phyloP scores from a whole-genome alignment of 2,113 vertebrate genomes.

The Zosterops hypoxanthus region DNA sequence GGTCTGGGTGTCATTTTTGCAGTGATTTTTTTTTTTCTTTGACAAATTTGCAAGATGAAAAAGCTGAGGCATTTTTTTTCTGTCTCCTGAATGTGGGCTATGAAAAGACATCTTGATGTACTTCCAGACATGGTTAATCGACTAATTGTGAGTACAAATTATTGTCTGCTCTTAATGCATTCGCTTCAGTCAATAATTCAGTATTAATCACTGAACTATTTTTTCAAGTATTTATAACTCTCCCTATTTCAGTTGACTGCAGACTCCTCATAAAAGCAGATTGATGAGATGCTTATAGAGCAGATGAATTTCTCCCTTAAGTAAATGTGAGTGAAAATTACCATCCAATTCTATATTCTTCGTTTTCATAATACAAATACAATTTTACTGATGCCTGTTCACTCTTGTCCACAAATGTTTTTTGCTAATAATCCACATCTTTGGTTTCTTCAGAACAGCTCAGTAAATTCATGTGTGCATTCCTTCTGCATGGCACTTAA shows the following conservation, averaged over 20 bases:
- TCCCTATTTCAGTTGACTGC: neutral
- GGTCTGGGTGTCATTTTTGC: neutral
- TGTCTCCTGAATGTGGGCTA: neutral
- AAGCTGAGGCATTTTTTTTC: neutral
- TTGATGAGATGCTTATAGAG: neutral
- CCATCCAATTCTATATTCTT: neutral
- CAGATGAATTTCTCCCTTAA: neutral
- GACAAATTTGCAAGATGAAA: neutral
- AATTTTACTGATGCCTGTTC: neutral
- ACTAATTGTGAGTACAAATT: constrained; percentile 19
- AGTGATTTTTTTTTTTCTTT: neutral
- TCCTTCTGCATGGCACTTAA: constrained; percentile 23
- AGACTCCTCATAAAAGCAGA: neutral
- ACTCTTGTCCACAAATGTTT: neutral
- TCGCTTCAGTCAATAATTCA: constrained; percentile 12
- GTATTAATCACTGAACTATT: neutral
- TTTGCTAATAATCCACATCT: neutral
- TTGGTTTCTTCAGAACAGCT: neutral
- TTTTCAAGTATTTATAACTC: neutral
- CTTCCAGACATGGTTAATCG: neutral
- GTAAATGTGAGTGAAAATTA: neutral
- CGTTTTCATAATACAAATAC: neutral
- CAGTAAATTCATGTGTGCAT: neutral
- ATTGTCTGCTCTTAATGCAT: neutral
- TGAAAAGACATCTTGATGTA: neutral